phyloP scores from a whole-genome alignment of 1,140 invertebrate genomes.

The Neuroterus valhalla region DNA sequence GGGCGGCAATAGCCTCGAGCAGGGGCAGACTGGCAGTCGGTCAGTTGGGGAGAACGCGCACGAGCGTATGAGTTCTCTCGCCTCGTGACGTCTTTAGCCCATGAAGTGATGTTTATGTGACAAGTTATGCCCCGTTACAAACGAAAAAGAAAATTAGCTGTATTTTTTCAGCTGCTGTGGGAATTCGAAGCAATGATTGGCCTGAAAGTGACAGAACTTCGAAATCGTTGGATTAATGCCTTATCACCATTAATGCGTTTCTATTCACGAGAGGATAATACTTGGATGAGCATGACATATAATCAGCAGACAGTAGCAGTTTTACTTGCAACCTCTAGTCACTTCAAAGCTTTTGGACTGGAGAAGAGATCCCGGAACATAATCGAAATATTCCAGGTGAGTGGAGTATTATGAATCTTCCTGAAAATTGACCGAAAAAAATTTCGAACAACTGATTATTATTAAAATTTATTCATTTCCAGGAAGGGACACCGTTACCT shows the following conservation, averaged over 20 bases:
- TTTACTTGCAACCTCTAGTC: background rate
- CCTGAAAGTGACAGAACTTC: background rate
- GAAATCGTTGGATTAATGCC: conserved; percentile 5
- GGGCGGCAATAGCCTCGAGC: too few species aligned
- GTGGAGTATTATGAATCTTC: background rate
- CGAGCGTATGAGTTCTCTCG: too few species aligned
- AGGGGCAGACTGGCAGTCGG: too few species aligned
- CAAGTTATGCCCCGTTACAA: too few species aligned
- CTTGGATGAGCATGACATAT: background rate
- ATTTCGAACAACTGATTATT: too few species aligned
- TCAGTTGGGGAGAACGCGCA: too few species aligned
- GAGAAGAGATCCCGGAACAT: background rate
- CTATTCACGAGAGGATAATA: background rate
- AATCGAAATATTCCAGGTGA: conserved; percentile 20
- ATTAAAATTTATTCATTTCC: background rate
- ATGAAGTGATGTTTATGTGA: too few species aligned
- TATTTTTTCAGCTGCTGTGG: background rate
- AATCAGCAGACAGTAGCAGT: background rate
- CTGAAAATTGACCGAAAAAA: too few species aligned
- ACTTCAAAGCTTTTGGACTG: conserved; percentile 11
- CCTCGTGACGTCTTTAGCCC: too few species aligned
- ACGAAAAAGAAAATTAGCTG: background rate
- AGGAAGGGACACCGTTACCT: background rate
- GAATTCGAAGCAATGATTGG: conserved; percentile 21
- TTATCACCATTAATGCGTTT: background rate